Evolutionary conservation across 1,140 invertebrate species (phyloP).

Genomic region (Prorops nasuta): DNA sequence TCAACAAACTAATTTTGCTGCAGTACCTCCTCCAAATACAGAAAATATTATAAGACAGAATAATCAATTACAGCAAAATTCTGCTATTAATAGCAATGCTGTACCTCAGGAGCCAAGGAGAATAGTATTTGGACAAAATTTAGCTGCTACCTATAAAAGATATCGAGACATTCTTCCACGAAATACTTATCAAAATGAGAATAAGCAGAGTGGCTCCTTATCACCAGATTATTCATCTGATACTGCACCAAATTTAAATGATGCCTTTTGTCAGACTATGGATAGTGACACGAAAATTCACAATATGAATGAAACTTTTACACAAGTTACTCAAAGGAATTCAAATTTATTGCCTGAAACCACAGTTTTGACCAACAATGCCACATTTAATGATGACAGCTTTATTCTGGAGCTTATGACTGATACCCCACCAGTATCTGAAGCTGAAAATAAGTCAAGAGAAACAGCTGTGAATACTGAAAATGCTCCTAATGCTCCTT

Average conservation of each 20-base stretch:
- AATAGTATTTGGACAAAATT: conserved; percentile 31
- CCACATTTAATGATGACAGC: conserved; percentile 52
- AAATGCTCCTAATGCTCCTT: conserved; percentile 38
- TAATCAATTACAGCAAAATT: conserved; percentile 38
- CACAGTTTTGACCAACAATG: conserved; percentile 50
- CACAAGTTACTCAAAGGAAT: conserved; percentile 10
- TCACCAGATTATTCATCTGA: conserved; percentile 43
- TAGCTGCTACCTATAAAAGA: conserved; percentile 18
- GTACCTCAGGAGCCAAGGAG: conserved; percentile 48
- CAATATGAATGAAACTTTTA: conserved; percentile 46
- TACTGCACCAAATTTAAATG: conserved; percentile 45
- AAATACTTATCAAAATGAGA: conserved; percentile 21
- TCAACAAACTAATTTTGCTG: conserved; percentile 6
- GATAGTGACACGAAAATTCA: conserved; percentile 26
- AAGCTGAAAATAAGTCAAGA: conserved; percentile 40
- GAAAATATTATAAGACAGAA: conserved; percentile 39
- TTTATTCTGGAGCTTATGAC: conserved; percentile 47
- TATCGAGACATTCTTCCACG: conserved; percentile 22
- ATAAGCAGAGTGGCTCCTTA: conserved; percentile 20
- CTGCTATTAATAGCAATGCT: conserved; percentile 31
- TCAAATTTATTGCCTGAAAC: conserved; percentile 16
- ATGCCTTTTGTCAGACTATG: conserved; percentile 43
- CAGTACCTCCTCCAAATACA: conserved; percentile 21
- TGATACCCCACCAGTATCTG: conserved; percentile 42
- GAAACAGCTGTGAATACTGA: conserved; percentile 46